A percentile compares a stretch with the other conserved stretches of the same genome.
Evolutionary conservation across 2,797 vertebrate genomes (phyloP).

Genomic region (Neopelma chrysocephalum): DNA sequence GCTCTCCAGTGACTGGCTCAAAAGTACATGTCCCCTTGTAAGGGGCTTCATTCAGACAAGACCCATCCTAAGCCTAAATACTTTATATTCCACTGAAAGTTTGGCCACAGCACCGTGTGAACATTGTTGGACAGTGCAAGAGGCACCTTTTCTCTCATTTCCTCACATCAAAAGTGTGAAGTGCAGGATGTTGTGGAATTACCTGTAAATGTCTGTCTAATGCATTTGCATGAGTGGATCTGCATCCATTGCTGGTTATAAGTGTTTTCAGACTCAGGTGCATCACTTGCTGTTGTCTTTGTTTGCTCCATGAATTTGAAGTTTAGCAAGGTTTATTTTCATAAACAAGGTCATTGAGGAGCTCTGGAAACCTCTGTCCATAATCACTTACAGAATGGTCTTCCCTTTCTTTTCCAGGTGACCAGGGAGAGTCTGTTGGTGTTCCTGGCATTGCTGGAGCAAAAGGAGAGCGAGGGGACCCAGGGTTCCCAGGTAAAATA

Average conservation of each 20-base stretch:
- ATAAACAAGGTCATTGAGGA: neutral
- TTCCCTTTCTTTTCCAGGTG: slow-evolving; percentile 69
- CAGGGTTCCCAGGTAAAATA: slow-evolving; percentile 83
- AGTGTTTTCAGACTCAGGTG: neutral
- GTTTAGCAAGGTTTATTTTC: neutral
- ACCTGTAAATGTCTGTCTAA: neutral
- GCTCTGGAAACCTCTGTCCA: neutral
- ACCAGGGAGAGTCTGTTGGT: slow-evolving; percentile 77
- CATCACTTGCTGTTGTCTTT: neutral
- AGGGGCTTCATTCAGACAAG: neutral
- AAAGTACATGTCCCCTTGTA: neutral
- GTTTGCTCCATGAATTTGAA: neutral
- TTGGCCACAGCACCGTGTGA: neutral
- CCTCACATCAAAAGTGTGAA: neutral
- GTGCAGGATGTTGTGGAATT: neutral
- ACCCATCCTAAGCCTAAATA: neutral
- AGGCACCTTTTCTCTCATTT: neutral
- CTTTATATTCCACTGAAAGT: neutral
- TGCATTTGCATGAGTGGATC: neutral
- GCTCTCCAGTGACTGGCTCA: neutral
- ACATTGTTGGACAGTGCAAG: neutral
- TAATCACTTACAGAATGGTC: neutral
- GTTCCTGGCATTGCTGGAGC: slow-evolving; percentile 79
- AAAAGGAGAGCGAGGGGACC: slow-evolving; percentile 83
- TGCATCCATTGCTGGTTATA: neutral